Evolutionary conservation across 2,888 invertebrate genomes (phyloP), one percentile per base, ranked within the genome.

Genomic region (Lottia scabra): DNA sequence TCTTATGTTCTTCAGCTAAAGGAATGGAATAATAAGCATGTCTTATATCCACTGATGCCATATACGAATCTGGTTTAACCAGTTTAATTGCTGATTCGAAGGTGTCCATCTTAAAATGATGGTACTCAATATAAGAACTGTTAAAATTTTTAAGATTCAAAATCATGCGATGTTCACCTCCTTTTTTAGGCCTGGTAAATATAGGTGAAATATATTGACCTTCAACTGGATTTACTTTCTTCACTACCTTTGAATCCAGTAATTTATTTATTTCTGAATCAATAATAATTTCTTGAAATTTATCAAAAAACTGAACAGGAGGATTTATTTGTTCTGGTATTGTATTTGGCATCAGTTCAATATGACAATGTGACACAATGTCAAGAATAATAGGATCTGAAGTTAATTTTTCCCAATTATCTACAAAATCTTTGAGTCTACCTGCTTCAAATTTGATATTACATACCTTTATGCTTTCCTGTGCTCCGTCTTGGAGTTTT

Each of bases 91-190:
- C 13, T 6, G 48, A 56, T 19, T 56, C 48, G 19, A 56, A 56
- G 19, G 48, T 56, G 15, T 56, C 48, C 48, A 56, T 56, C 19
- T 56, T 56, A 56, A 56, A 56, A 56, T 56, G 48, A 56, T 56
- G 48, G 16, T 56, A 56, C 16, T 56, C n/a, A 19, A 56, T 56
- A 56, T 56, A 56, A 56, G 5, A 19, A 19, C 19, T 56, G 19
- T 56, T 56, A 56, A 56, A 56, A 16, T 56, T 19, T 56, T 56
- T 56, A 19, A 56, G 19, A 56, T 56, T 56, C 8, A 56, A 10
- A 19, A 56, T 56, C 48, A 56, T 48, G 16, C 48, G 16, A 19
- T 48, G 5, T 48, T 48, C 48, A n/a, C 48, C 48, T 5, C 48
- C 48, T 13, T 13, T 2, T 30, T 56, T 56, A 5, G 48, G 48